Evolutionary conservation across 2,888 invertebrate species (phyloP), one percentile per base, ranked within the genome.

Genomic region (Chaetogeoica ovagalla): DNA sequence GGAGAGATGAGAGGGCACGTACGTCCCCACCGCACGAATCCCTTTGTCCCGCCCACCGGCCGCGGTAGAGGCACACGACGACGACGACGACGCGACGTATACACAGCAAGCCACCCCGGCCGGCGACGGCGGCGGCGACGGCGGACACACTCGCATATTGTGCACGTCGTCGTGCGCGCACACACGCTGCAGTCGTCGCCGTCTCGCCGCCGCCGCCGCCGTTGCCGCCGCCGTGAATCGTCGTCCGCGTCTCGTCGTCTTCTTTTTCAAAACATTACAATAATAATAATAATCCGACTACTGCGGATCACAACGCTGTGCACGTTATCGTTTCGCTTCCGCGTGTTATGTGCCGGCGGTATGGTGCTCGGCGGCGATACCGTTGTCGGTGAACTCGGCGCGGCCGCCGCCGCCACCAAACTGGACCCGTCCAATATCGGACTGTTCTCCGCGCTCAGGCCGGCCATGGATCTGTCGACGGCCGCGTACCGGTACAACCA

Each of bases 401-500:
- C 74, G 57, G 65, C 81, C 69, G 60, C 81, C 71, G 65, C 81
- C 69, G 60, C 81, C 71, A 68, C 75, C 84, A 84, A 82, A 76
- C 85, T 85, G 85, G 85, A 85, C 83, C 84, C 85, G 57, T 82
- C 84, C 68, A 84, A 84, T 81, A 85, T 85, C 82, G 84, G 85
- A 69, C 84, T 86, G 82, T 85, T 85, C 82, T 84, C 85, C 52
- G 84, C 85, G 82, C 83, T 85, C 83, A 84, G 84, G 70, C 84
- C 85, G 81, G 91, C 91, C 84, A 94, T 96, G 91, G 96, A 96
- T 88, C 91, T 96, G 85, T 94, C 94, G 86, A 95, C 95, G 86
- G 95, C 96, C 85, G 95, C 96, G 85, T 96, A 96, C 88, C 91
- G 96, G 85, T 96, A 96, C 90, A 97, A 96, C 88, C 96, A 96